Evolutionary conservation across 2,797 vertebrate genomes (phyloP), one percentile per base, ranked within the genome.

Genomic region (Gobionotothen gibberifrons): DNA sequence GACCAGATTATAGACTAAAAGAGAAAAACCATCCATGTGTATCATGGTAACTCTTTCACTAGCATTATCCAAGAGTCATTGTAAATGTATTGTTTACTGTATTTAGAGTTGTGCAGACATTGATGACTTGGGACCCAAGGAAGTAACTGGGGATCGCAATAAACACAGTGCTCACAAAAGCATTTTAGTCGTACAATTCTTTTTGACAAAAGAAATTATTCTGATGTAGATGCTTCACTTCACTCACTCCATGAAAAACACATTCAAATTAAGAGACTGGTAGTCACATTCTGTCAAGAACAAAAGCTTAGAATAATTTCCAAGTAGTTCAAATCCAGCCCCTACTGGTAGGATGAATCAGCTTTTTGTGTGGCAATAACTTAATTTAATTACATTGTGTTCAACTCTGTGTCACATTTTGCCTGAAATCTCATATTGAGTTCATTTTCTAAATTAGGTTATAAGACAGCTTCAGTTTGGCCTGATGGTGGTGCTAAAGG

Each of bases 291-390:
- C 54, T 59, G n/a, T 40, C 59, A 57, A 12, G 8, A 70, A 55
- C 39, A 67, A 36, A 67, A 60, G 11, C 8, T 68, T 49, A 11
- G 57, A 51, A 46, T n/a, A 0, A 56, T 56, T 66, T 70, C 21
- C 57, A 17, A n/a, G 22, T 26, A 58, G 72, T 79, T 74, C 17
- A 57, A 46, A 61, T 56, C 15, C 16, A 61, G 54, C 49, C 39
- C 29, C 17, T 16, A 4, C 63, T 54, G 51, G 49, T 9, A 29
- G 36, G 10, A 29, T 55, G 5, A 53, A 48, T 57, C 53, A 48
- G 56, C 36, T 16, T 15, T 64, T 52, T 63, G 54, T 42, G 32
- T 32, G 72, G 51, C 29, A 62, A n/a, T 55, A 40, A 46, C 8
- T 53, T 53, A 13, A 19, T 13, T 15, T 22, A 13, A 52, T 48